Percentiles rank a stretch among this genome's conserved stretches.
phyloP scores from a whole-genome alignment of 2,888 invertebrate species.

The Cephonodes hylas region DNA sequence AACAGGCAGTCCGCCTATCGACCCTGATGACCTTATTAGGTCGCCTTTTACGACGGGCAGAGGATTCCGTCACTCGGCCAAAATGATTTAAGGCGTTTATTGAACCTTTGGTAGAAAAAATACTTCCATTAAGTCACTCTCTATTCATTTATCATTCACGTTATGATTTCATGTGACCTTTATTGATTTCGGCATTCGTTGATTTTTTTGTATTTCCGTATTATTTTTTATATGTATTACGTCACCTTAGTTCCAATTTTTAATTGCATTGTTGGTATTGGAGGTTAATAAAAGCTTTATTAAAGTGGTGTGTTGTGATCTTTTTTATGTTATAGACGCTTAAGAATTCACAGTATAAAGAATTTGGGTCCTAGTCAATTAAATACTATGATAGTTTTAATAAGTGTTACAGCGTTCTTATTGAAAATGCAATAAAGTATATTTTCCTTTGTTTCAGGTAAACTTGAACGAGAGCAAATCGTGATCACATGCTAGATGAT shows the following conservation, averaged over 20 bases:
- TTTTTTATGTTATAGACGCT: not conserved
- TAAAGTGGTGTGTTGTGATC: not conserved
- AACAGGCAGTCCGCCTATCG: too few relatives aligned
- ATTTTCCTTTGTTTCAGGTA: not conserved
- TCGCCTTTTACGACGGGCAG: too few relatives aligned
- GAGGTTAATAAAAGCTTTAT: not conserved
- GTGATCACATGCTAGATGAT: conserved; percentile 39
- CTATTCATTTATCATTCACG: not conserved
- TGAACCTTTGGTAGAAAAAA: too few relatives aligned
- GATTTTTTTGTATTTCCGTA: not conserved
- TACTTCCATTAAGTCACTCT: not conserved
- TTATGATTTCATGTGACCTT: not conserved
- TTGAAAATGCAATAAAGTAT: not conserved
- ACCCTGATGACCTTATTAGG: too few relatives aligned
- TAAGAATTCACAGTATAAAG: too few relatives aligned
- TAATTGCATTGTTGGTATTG: not conserved
- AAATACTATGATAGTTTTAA: too few relatives aligned
- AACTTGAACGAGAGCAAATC: not conserved
- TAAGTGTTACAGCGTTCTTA: not conserved
- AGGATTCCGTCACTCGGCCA: too few relatives aligned
- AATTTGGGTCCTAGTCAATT: too few relatives aligned
- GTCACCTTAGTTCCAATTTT: not conserved
- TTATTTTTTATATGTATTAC: not conserved
- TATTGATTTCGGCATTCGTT: not conserved
- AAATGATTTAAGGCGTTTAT: too few relatives aligned